These are phyloP conservation scores for Catostomus latipinnis DNA, from an alignment of 2,797 vertebrate species.

Conservation along the genomic window DNA sequence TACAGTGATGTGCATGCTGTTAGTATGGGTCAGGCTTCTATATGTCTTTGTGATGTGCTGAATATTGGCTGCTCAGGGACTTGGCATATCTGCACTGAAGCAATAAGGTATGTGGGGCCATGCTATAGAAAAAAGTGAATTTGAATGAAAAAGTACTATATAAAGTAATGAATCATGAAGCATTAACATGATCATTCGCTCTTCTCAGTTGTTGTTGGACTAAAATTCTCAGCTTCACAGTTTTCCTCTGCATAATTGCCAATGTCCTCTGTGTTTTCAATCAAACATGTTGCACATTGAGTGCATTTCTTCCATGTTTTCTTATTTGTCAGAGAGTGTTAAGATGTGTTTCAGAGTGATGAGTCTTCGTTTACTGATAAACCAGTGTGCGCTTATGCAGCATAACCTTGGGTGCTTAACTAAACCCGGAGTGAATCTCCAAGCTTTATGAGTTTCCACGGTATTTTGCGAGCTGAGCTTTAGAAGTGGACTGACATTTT, in stretches of 20 bases:
- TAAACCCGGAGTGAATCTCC: constrained; percentile 1
- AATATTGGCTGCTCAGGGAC: constrained; percentile 11
- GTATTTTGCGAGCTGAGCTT: constrained; percentile 18
- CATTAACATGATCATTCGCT: neutral
- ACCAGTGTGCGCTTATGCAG: constrained; percentile 3
- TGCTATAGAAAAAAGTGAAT: too few relatives aligned
- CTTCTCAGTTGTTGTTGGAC: constrained; percentile 1
- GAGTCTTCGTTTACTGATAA: constrained; percentile 20
- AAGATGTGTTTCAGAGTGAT: neutral
- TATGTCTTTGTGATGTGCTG: neutral
- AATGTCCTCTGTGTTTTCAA: neutral
- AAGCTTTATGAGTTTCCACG: constrained; percentile 27
- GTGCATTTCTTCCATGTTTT: neutral
- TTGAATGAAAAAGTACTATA: neutral
- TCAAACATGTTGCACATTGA: constrained; percentile 19
- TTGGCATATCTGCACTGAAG: neutral
- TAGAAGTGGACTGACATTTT: constrained; percentile 46
- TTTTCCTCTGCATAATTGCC: neutral
- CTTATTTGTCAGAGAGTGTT: neutral
- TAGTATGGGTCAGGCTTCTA: neutral
- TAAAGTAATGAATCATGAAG: neutral
- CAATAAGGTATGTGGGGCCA: too few relatives aligned
- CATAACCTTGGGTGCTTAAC: constrained; percentile 25
- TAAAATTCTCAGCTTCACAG: constrained; percentile 22
- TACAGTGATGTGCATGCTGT: neutral